Conservation (phyloP, 2,113 vertebrate genomes). For the Podiceps cristatus region DNA sequence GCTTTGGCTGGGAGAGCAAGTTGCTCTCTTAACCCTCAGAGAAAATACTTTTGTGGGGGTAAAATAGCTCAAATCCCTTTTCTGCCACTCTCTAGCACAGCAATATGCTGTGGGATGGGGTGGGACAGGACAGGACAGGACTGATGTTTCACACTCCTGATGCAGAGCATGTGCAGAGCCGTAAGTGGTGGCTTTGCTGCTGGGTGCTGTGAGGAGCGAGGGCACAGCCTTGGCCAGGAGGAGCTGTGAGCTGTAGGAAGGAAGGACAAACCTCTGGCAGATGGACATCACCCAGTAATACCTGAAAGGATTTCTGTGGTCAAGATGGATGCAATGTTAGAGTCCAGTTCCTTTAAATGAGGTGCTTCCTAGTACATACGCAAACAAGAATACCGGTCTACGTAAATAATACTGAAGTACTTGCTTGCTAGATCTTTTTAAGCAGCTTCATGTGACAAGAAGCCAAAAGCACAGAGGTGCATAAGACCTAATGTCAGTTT, state of each 20-base stretch:
- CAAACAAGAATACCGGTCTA: not conserved
- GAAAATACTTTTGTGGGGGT: not conserved
- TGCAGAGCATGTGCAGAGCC: not conserved
- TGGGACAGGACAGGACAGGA: no score
- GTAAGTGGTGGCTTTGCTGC: not conserved
- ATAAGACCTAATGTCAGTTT: not conserved
- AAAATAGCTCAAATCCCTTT: not conserved
- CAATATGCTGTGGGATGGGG: no score
- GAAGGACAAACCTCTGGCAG: not conserved
- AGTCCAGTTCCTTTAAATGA: not conserved
- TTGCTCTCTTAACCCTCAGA: not conserved
- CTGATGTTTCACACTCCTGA: fast-evolving
- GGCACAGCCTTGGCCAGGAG: not conserved
- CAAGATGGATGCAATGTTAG: not conserved
- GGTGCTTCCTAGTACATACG: not conserved
- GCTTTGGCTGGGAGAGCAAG: not conserved
- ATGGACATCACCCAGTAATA: not conserved
- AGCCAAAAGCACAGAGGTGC: not conserved
- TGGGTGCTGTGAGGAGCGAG: fast-evolving
- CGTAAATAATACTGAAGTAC: not conserved
- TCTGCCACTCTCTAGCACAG: not conserved
- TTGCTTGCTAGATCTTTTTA: not conserved
- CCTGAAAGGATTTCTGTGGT: not conserved
- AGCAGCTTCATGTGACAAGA: not conserved
- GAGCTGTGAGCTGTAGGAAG: not conserved